Evolutionary conservation across 2,797 vertebrate genomes (phyloP), one percentile per base, ranked within the genome.

Genomic region (Halcyon leucocephala): DNA sequence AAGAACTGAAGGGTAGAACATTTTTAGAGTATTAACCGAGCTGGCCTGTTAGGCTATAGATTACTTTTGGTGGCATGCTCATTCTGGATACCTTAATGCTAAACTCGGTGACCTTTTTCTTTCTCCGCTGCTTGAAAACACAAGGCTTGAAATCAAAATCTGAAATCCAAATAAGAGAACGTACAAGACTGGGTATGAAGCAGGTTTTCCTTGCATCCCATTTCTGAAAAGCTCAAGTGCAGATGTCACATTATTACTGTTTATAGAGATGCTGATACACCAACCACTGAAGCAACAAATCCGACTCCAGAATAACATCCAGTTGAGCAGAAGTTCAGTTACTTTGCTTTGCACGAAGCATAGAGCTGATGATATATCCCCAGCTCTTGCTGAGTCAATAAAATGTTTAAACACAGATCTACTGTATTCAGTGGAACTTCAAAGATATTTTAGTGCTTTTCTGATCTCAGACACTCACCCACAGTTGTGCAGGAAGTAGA

Each of bases 191-290:
- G 1, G 0, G 0, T 24, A 67, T 12, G 10, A 81, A 78, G 42
- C 22, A 61, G 35, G 28, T 61, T 71, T 29, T 55, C 61, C 57
- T 78, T 55, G 31, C 58, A 76, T 9, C 14, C 33, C 18, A 3
- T 29, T 81, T 72, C 41, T 16, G 42, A 82, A 74, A 65, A 93
- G 26, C 58, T 64, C 37, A 57, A 69, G 41, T 35, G 51, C 17
- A 31, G 22, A 6, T 46, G 16, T 17, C n/a, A 44, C 29, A 12
- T 21, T 21, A 28, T 10, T 37, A 24, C 14, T 16, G 12, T 9
- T 19, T 3, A n/a, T 0, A 28, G 22, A 39, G 14, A 14, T 7
- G 67, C n/a, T 10, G 14, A 5, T 0, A 0, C 5, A 29, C 14
- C 48, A 74, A 33, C 11, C 44, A 48, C 57, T 41, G 66, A 79